A percentile compares a stretch with the other conserved stretches of the same genome.
Evolutionary conservation across 2,888 invertebrate genomes (phyloP).

Genomic region (Hyles lineata): DNA sequence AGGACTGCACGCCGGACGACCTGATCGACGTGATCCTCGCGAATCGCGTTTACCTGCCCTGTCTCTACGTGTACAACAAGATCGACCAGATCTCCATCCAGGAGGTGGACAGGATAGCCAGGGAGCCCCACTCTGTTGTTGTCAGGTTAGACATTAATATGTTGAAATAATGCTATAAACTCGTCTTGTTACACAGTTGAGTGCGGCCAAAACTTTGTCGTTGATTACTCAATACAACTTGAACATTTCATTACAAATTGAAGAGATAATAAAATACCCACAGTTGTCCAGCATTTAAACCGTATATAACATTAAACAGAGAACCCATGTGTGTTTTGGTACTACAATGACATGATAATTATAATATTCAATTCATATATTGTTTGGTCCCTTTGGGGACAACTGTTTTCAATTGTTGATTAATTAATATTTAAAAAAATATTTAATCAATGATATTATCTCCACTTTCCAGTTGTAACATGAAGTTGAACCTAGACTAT

Average conservation of each 20-base stretch:
- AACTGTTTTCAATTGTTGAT: no score
- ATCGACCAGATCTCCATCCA: constrained; percentile 99
- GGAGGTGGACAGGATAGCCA: constrained; percentile 97
- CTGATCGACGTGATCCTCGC: constrained; percentile 99
- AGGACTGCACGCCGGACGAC: constrained; percentile 98
- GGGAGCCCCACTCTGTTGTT: constrained; percentile 94
- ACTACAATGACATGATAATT: no score
- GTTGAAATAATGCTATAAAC: not conserved
- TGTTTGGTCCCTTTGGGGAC: no score
- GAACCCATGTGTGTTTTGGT: no score
- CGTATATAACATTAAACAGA: no score
- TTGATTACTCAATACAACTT: no score
- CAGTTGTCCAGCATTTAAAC: no score
- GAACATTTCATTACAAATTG: no score
- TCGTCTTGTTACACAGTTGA: not conserved
- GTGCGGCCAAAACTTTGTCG: not conserved
- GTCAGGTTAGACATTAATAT: constrained; percentile 88
- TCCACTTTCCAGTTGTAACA: constrained; percentile 93
- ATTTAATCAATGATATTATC: no score
- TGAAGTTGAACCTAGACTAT: constrained; percentile 98
- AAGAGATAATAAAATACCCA: no score
- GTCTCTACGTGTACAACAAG: constrained; percentile 99
- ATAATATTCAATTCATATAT: no score
- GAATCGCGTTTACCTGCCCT: constrained; percentile 97
- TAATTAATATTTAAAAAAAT: no score